Base-by-base conservation (phyloP, 1,140 invertebrate genomes). In the Microplitis mediator region DNA sequence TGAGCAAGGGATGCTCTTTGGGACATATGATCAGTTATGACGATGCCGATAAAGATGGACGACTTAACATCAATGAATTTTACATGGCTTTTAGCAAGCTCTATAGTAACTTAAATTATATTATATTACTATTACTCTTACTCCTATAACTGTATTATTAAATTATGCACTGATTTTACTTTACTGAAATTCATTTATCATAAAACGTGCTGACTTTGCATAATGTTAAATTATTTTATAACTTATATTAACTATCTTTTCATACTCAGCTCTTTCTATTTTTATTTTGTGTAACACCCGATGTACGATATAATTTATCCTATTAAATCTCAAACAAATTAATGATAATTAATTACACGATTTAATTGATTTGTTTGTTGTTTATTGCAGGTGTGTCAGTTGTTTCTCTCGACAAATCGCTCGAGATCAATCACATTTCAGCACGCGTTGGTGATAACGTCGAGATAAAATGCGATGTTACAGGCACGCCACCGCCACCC, bases 391-490 rank as follows among this genome's bases (percentile, higher is more conserved):
- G 92, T 85, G 89, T 94, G 6, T 92, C 92, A 2, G 90, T 93
- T 4, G 91, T 93, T 16, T 90, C 92, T 2, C 81, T 94, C 77
- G 92, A 94, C 80, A 93, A 94, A 80, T 91, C 92, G 16, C 84
- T 94, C 35, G 91, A 93, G 80, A 89, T 92, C 16, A 93, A 92
- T 87, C 88, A 91, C 78, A 84, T 93, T 72, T 88, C 89, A 72
- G 91, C 92, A 51, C 81, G 91, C 70, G 91, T 94, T 13, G 93
- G 92, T 14, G 93, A 94, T 83, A 94, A 94, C 78, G 91, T 95
- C 36, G 93, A 95, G 81, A 91, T 95, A 71, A 93, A 93, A 79
- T 95, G 93, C 84, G 93, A 93, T 80, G 91, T 93, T 9, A 91
- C 90, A 9, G 92, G 92, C 54, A 91, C 89, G 13, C 92, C 92